A percentile compares a stretch with the other conserved stretches of the same genome.
Conservation (phyloP, 1,140 invertebrate genomes). For the Drosophila watanabei region DNA sequence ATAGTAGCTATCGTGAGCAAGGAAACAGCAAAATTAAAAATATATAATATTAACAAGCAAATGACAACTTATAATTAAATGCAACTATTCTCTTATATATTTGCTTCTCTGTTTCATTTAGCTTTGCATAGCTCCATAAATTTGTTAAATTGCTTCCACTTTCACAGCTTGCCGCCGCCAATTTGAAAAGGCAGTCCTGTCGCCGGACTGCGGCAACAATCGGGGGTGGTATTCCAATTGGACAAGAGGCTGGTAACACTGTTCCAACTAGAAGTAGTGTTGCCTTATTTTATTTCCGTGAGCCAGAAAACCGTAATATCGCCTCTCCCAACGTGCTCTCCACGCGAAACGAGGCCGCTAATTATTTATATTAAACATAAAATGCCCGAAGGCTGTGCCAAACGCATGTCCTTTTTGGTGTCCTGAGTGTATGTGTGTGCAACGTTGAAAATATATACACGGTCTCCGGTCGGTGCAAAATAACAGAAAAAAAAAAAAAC, state of each 20-base stretch:
- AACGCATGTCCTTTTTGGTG: conserved; percentile 65
- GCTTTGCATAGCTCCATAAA: background rate
- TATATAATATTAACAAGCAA: background rate
- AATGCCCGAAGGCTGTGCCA: conserved; percentile 67
- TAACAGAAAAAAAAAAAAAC: background rate
- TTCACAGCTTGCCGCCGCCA: background rate
- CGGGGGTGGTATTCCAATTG: background rate
- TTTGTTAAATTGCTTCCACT: background rate
- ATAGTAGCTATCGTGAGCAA: background rate
- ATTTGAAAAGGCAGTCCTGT: background rate
- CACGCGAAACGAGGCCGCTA: conserved; percentile 32
- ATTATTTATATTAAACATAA: conserved; percentile 68
- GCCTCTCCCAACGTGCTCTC: conserved; percentile 49
- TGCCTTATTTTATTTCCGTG: conserved; percentile 22
- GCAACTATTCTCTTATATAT: background rate
- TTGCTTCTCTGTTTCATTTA: background rate
- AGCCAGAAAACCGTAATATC: conserved; percentile 61
- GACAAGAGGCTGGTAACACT: conserved; percentile 11
- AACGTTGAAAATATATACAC: conserved; percentile 23
- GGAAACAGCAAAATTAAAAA: too few relatives aligned
- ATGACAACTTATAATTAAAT: background rate
- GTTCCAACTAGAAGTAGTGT: conserved; percentile 22
- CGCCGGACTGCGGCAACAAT: background rate
- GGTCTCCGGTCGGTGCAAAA: conserved; percentile 31
- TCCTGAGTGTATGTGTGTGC: conserved; percentile 45